Evolutionary conservation across 2,113 vertebrate species (phyloP), one percentile per base, ranked within the genome.

Genomic region (Talpa occidentalis): DNA sequence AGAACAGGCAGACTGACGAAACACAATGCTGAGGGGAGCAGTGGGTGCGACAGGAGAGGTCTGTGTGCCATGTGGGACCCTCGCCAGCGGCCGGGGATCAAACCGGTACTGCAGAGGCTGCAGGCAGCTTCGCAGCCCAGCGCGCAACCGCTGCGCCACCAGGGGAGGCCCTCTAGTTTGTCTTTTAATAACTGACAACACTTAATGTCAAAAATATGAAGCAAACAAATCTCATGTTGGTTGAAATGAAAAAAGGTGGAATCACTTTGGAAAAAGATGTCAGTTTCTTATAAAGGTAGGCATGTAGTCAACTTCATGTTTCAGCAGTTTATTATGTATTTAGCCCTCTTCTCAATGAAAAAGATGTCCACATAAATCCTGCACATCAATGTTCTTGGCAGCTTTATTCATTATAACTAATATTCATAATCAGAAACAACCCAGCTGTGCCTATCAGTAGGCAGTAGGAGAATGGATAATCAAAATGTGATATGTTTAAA

Each of bases 181-280:
- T 88, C 10, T 79, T 70, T 79, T 88, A 60, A 80, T 30, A 64
- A 73, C 37, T 35, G 70, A 59, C 17, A 59, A 67, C 17, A 49
- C 12, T 26, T 66, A 35, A 79, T 73, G 24, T 78, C 56, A 47
- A 72, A 70, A 89, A 40, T 49, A 32, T 88, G 72, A 30, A 77
- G 52, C 40, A 78, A 74, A 77, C 32, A 80, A 79, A 26, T 78
- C 16, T 78, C 7, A 35, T 6, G 9, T 79, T 44, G 37, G 9
- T 78, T 90, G 72, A 52, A 82, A 88, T 26, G 70, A 79, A 82
- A 88, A 78, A 70, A 26, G 21, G 62, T 37, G 22, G 37, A 91
- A 62, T n/a, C 32, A n/a, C 24, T 66, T 52, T 79, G 62, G 54
- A 49, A 81, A 91, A 81, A 91, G 17, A 49, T 74, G 56, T 73